These are phyloP conservation scores for Lagodon rhomboides DNA, from an alignment of 2,797 vertebrate genomes.

Conservation along the genomic window DNA sequence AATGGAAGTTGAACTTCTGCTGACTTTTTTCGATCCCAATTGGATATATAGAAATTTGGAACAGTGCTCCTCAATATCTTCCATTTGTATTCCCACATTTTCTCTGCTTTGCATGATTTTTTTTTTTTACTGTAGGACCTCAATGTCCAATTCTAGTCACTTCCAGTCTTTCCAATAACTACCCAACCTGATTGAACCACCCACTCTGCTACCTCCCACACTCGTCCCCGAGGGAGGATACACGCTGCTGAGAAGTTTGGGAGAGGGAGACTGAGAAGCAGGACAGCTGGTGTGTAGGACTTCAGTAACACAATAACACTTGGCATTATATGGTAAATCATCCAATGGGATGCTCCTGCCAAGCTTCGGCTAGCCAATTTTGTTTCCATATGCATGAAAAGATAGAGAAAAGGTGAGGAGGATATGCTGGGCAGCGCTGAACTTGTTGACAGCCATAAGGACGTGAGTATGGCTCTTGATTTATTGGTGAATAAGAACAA, in stretches of 20 bases:
- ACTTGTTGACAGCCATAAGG: conserved; percentile 42
- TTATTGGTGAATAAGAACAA: conserved; percentile 16
- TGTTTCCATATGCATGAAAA: conserved; percentile 55
- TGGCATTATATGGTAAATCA: conserved; percentile 74
- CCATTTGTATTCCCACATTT: conserved; percentile 60
- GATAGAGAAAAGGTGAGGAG: conserved; percentile 57
- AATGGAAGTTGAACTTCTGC: conserved; percentile 46
- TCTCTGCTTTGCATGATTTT: conserved; percentile 46
- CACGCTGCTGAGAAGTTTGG: conserved; percentile 72
- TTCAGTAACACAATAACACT: conserved; percentile 80
- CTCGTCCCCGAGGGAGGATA: conserved; percentile 68
- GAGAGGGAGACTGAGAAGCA: conserved; percentile 71
- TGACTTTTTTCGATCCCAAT: conserved; percentile 41
- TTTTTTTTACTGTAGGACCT: conserved; percentile 57
- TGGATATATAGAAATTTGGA: conserved; percentile 50
- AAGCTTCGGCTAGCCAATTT: conserved; percentile 58
- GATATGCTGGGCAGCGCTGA: conserved; percentile 38
- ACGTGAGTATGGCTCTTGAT: conserved; percentile 30
- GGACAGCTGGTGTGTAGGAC: conserved; percentile 87
- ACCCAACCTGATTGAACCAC: conserved; percentile 75
- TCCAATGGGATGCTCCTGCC: conserved; percentile 61
- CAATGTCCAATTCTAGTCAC: conserved; percentile 66
- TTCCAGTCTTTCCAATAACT: conserved; percentile 72
- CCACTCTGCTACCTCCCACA: conserved; percentile 77
- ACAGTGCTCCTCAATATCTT: conserved; percentile 30